These are phyloP conservation scores for Seladonia tumulorum DNA, from an alignment of 2,888 invertebrate genomes.

Conservation along the genomic window DNA sequence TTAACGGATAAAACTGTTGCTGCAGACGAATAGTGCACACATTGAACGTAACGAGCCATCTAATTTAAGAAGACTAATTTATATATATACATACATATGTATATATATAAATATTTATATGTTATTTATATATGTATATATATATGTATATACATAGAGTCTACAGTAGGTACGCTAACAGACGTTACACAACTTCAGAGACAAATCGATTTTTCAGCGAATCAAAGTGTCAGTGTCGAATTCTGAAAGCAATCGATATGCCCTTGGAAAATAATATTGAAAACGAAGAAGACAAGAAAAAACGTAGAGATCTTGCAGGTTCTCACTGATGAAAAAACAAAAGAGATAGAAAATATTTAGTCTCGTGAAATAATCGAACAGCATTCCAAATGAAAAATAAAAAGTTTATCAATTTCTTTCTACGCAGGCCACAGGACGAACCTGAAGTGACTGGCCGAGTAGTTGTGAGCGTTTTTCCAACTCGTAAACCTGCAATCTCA, in stretches of 20 bases:
- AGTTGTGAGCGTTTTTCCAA: constrained; percentile 84
- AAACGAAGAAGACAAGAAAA: constrained; percentile 57
- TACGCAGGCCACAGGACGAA: constrained; percentile 83
- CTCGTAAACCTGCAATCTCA: constrained; percentile 84
- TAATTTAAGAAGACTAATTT: not conserved
- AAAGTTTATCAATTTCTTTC: constrained; percentile 70
- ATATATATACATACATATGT: not conserved
- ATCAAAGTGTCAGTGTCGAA: not conserved
- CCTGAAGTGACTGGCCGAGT: constrained; percentile 84
- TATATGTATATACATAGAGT: not conserved
- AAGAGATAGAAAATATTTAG: constrained; percentile 59
- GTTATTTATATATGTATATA: no score
- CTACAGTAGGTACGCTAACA: constrained; percentile 37
- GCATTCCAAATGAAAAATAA: constrained; percentile 79
- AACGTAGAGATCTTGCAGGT: constrained; percentile 75
- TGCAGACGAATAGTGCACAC: constrained; percentile 40
- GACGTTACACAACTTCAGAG: constrained; percentile 31
- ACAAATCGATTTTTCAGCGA: constrained; percentile 42
- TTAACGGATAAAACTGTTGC: constrained; percentile 44
- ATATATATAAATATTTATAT: not conserved
- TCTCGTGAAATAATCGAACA: constrained; percentile 63
- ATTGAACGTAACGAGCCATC: constrained; percentile 13
- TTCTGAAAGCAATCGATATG: constrained; percentile 51
- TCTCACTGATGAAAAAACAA: constrained; percentile 69
- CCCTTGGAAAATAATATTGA: constrained; percentile 42